These are phyloP conservation scores for Nemotelus pantherinus DNA, from an alignment of 2,888 invertebrate genomes.

Conservation along the genomic window DNA sequence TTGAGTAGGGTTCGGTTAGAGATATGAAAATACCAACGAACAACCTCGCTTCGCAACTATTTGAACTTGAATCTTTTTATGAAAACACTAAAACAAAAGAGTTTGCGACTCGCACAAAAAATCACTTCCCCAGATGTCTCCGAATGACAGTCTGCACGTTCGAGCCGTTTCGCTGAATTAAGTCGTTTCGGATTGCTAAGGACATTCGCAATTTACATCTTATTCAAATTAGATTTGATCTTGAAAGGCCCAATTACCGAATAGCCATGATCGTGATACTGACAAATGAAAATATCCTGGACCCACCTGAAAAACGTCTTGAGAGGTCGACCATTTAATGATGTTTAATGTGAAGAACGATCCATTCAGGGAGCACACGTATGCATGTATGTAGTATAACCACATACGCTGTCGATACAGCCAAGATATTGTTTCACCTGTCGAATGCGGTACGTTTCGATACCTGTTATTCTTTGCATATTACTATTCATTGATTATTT, in stretches of 20 bases:
- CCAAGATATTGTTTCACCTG: conserved; percentile 1
- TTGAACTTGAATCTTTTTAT: too few species aligned
- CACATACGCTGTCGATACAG: not conserved
- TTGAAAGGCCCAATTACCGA: conserved; percentile 33
- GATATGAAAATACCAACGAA: too few species aligned
- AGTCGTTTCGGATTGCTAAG: conserved; percentile 1
- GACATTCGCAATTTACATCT: conserved; percentile 36
- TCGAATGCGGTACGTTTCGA: not conserved
- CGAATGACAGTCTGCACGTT: not conserved
- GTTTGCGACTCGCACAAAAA: not conserved
- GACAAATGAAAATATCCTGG: conserved; percentile 43
- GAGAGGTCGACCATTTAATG: conserved; percentile 27
- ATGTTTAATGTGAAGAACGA: too few species aligned
- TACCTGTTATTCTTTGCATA: too few species aligned
- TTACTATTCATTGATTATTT: too few species aligned
- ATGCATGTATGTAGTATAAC: not conserved
- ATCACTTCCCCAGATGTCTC: not conserved
- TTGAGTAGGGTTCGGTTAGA: too few species aligned
- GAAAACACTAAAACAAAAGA: too few species aligned
- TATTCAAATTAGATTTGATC: conserved; percentile 35
- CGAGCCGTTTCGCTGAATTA: conserved; percentile 19
- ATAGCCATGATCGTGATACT: conserved; percentile 28
- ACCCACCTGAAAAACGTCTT: conserved; percentile 43
- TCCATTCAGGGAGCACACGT: not conserved
- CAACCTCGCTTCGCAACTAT: too few species aligned